These are phyloP conservation scores for Drosophila borborema DNA, from an alignment of 2,888 invertebrate species.

Conservation along the genomic window DNA sequence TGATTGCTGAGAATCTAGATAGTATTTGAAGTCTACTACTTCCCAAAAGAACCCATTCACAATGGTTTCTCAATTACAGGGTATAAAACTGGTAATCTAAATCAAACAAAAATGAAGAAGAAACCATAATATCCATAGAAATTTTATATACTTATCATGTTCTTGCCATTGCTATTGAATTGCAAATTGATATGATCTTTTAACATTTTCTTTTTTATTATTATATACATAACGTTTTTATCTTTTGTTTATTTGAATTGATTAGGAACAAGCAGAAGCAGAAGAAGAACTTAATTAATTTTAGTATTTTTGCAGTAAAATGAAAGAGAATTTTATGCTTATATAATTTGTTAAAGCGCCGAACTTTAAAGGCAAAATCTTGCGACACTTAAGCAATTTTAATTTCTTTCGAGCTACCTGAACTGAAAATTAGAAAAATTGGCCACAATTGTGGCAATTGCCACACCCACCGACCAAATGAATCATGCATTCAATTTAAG, in stretches of 20 bases:
- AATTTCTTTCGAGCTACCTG: slow-evolving; percentile 12
- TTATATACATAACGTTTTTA: slow-evolving; percentile 3
- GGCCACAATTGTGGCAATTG: slow-evolving; percentile 20
- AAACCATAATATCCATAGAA: slow-evolving; percentile 7
- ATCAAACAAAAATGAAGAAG: background rate
- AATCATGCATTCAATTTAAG: slow-evolving; percentile 51
- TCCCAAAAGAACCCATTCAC: too few species aligned
- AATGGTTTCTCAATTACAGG: background rate
- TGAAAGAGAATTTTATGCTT: slow-evolving; percentile 8
- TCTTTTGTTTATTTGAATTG: slow-evolving; percentile 6
- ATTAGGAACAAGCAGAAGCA: background rate
- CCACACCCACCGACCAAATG: slow-evolving; percentile 47
- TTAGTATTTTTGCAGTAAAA: background rate
- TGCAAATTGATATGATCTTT: slow-evolving; percentile 12
- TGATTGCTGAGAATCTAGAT: background rate
- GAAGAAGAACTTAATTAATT: slow-evolving; percentile 9
- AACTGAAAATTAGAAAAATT: slow-evolving; percentile 13
- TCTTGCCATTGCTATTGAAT: slow-evolving; percentile 15
- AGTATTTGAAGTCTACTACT: background rate
- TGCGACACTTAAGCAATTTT: slow-evolving; percentile 12
- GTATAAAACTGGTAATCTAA: slow-evolving; percentile 14
- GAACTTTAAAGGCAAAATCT: slow-evolving; percentile 18
- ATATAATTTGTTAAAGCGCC: background rate
- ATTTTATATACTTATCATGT: slow-evolving; percentile 3
- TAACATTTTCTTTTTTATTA: background rate